A percentile compares a stretch with the other conserved stretches of the same genome.
Evolutionary conservation across 1,140 invertebrate genomes (phyloP).

Genomic region (Plectrocnemia conspersa): DNA sequence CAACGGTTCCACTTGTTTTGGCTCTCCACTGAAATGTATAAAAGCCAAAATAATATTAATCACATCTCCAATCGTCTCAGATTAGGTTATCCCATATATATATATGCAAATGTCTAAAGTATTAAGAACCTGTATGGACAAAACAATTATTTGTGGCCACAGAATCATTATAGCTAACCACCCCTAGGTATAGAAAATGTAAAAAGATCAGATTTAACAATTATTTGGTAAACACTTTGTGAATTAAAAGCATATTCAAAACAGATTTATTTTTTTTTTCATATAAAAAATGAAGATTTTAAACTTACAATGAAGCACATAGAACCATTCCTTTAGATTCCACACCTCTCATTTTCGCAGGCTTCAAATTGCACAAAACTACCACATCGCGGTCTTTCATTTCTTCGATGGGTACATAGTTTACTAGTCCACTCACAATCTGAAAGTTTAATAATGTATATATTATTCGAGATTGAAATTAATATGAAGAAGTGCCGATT

Average conservation of each 20-base stretch:
- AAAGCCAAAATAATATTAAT: too few species aligned
- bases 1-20: conserved; percentile 79
- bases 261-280: neutral
- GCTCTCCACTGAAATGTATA: conserved; percentile 55
- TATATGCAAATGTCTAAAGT: too few species aligned
- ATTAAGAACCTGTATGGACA: too few species aligned
- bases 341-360: conserved; percentile 87
- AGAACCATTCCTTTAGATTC: conserved; percentile 87
- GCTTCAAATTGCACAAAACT: conserved; percentile 89
- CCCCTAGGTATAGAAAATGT: too few species aligned
- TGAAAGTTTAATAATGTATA: conserved; percentile 7
- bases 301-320: conserved; percentile 76
- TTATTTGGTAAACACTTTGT: too few species aligned
- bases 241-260: conserved; percentile 10
- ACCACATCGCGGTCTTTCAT: conserved; percentile 83
- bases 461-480: neutral
- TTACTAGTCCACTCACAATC: conserved; percentile 87
- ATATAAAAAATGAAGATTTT: neutral
- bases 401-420: conserved; percentile 82
- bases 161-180: too few species aligned
- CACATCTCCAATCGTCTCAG: too few species aligned
- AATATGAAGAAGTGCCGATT: neutral
- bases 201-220: too few species aligned
- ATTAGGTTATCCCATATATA: too few species aligned
- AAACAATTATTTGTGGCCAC: too few species aligned